These are phyloP conservation scores for Mixornis gularis DNA, from an alignment of 2,113 vertebrate genomes.

Conservation along the genomic window DNA sequence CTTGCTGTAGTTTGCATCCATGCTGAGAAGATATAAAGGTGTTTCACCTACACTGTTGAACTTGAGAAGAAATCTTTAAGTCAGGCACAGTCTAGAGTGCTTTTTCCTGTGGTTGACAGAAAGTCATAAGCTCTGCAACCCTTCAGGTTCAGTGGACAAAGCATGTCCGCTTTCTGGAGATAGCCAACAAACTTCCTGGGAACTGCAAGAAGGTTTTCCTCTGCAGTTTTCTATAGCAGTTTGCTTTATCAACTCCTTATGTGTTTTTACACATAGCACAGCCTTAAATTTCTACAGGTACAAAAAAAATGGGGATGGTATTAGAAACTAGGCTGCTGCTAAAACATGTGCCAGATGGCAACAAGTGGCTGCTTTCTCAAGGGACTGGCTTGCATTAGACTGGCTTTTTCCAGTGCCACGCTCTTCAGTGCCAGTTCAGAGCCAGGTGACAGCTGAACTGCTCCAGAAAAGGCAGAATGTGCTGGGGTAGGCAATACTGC, in stretches of 20 bases:
- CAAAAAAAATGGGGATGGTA: not conserved
- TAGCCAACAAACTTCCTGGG: not conserved
- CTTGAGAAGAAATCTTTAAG: not conserved
- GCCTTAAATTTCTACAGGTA: not conserved
- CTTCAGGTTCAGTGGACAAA: not conserved
- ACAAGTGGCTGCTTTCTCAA: not conserved
- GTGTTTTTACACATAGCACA: not conserved
- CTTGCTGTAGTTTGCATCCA: not conserved
- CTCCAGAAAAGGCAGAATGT: not conserved
- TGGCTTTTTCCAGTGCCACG: not conserved
- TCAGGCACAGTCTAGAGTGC: not conserved
- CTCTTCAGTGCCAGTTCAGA: not conserved
- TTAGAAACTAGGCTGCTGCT: not conserved
- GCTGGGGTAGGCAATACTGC: rapidly evolving
- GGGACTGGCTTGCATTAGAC: not conserved
- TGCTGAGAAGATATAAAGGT: not conserved
- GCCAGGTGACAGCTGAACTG: not conserved
- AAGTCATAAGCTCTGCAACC: not conserved
- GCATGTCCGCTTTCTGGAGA: not conserved
- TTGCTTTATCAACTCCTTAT: not conserved
- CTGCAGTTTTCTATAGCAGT: not conserved
- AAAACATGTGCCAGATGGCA: not conserved
- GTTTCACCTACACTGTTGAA: not conserved
- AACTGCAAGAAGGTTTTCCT: not conserved
- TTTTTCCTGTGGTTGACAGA: not conserved